phyloP scores from a whole-genome alignment of 2,888 invertebrate genomes.

The Meghimatium bilineatum region DNA sequence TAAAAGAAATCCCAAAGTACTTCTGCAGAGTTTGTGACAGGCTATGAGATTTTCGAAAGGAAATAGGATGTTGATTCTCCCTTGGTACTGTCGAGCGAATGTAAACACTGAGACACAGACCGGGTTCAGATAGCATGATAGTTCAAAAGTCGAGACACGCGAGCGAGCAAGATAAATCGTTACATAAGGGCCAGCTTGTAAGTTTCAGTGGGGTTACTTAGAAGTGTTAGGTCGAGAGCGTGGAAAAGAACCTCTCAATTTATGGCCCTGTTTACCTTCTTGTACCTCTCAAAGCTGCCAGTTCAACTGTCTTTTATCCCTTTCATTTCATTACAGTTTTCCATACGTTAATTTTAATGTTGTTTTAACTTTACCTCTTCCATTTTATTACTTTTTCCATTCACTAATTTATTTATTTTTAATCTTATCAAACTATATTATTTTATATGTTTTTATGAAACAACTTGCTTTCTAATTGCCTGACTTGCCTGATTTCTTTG shows the following conservation, averaged over 20 bases:
- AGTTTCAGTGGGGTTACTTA: background rate
- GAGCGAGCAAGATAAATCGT: background rate
- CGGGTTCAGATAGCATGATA: background rate
- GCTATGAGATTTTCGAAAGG: background rate
- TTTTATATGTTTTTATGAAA: too few relatives aligned
- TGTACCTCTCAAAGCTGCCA: too few relatives aligned
- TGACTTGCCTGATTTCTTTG: too few relatives aligned
- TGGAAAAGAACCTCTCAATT: background rate
- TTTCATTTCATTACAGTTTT: too few relatives aligned
- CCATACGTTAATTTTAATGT: too few relatives aligned
- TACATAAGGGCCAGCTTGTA: background rate
- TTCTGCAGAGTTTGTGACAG: background rate
- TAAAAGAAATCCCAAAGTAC: background rate
- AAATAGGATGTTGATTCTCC: background rate
- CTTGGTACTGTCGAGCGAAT: background rate
- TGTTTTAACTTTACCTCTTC: too few relatives aligned
- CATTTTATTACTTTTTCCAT: too few relatives aligned
- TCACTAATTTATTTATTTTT: too few relatives aligned
- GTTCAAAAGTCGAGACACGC: background rate
- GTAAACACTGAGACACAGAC: background rate
- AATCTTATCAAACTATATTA: too few relatives aligned
- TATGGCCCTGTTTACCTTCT: too few relatives aligned
- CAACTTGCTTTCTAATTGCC: too few relatives aligned
- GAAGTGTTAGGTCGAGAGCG: background rate
- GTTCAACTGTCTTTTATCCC: too few relatives aligned